A percentile compares a stretch with the other conserved stretches of the same genome.
Conservation (phyloP, 2,888 invertebrate genomes). For the Timema podura region DNA sequence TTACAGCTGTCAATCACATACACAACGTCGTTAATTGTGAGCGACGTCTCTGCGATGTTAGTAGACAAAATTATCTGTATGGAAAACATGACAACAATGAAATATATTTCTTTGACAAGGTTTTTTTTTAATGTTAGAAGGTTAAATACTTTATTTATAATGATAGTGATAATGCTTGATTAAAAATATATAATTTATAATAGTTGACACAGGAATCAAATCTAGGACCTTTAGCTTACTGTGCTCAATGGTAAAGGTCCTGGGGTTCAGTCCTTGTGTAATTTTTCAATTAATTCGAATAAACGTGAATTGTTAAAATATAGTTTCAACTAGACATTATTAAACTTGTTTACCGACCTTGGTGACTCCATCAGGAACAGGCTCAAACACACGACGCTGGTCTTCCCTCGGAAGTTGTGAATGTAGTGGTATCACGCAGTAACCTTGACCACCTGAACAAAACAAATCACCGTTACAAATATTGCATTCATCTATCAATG, state of each 20-base stretch:
- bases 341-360: constrained; percentile 55
- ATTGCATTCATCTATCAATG: constrained; percentile 5
- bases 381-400: constrained; percentile 87
- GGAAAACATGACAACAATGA: neutral
- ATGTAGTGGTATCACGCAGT: constrained; percentile 87
- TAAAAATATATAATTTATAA: too few species aligned
- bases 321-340: too few species aligned
- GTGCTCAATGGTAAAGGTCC: too few species aligned
- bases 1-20: constrained; percentile 97
- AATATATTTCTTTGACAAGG: neutral
- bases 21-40: constrained; percentile 97
- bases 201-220: too few species aligned
- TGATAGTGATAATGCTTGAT: too few species aligned
- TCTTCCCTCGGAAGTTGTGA: constrained; percentile 95
- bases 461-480: constrained; percentile 24
- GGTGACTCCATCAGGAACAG: constrained; percentile 75
- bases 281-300: too few species aligned
- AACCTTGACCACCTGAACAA: constrained; percentile 53
- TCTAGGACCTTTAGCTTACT: too few species aligned
- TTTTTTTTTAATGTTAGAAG: too few species aligned
- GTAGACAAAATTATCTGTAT: constrained; percentile 81
- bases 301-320: too few species aligned
- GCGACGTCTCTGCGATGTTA: constrained; percentile 97
- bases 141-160: too few species aligned
- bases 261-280: too few species aligned